A percentile compares a stretch with the other conserved stretches of the same genome.
Conservation (phyloP, 2,797 vertebrate species). For the Dendrocincla tyrannina region DNA sequence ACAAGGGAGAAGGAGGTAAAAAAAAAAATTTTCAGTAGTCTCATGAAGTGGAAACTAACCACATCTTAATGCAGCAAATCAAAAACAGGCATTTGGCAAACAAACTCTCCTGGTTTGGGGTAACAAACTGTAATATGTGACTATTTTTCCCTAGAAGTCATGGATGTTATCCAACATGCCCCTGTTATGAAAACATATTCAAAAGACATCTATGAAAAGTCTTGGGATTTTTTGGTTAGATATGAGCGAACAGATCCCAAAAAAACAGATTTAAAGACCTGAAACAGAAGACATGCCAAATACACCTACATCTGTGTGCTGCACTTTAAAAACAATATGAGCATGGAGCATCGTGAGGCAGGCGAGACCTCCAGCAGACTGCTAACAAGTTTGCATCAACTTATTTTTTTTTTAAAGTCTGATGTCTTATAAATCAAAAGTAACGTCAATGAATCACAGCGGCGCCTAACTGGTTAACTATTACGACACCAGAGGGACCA, state of each 20-base stretch:
- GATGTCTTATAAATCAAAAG: background rate
- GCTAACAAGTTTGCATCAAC: background rate
- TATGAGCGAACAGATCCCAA: background rate
- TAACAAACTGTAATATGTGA: background rate
- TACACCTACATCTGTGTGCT: background rate
- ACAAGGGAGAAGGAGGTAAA: background rate
- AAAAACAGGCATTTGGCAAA: background rate
- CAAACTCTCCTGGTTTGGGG: background rate
- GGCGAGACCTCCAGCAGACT: background rate
- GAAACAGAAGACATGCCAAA: background rate
- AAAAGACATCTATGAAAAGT: background rate
- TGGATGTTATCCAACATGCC: rapidly evolving
- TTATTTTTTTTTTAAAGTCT: background rate
- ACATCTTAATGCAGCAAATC: background rate
- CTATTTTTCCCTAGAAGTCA: background rate
- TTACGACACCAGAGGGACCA: background rate
- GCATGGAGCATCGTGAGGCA: background rate
- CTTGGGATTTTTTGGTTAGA: background rate
- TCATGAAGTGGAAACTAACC: background rate
- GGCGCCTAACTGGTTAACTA: rapidly evolving
- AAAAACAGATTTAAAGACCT: background rate
- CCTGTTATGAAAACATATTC: background rate
- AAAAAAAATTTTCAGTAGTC: background rate
- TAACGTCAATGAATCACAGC: background rate
- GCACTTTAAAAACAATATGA: rapidly evolving